Evolutionary conservation across 2,888 invertebrate species (phyloP), one percentile per base, ranked within the genome.

Genomic region (Xestoiulus laeticollis): DNA sequence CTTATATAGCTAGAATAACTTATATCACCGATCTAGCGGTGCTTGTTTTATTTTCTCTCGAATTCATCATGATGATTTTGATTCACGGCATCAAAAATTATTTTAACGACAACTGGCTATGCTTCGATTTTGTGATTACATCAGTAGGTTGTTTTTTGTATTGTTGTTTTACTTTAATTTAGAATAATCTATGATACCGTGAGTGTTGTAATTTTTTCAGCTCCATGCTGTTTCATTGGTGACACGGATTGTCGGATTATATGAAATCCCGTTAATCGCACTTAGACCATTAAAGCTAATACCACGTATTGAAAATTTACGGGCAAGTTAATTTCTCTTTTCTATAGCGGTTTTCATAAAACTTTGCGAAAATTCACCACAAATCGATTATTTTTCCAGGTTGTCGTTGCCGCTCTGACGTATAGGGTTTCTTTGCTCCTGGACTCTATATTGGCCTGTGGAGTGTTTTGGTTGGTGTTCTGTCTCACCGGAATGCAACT

Each of bases 41-140:
- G n/a, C 44, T 86, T 6, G 14, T 86, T n/a, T 26, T 86, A 10
- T 86, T 86, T 86, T 48, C 86, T 22, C n/a, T 43, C 4, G 86
- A 86, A 43, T 32, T 86, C 19, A 22, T 86, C 10, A 30, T 48
- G 26, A n/a, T 12, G 0, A 48, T 86, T 16, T 44, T 44, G 32
- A 26, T 22, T 26, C 19, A 10, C 14, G 86, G 86, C 12, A 26
- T 38, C 26, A 86, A 86, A 26, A 86, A 44, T 10, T 86, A 48
- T 48, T 86, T 86, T 26, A 32, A 19, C 19, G 44, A 48, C 26
- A 48, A 26, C 12, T 86, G 86, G 86, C 19, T 32, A 19, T 10
- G 43, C 32, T 86, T 86, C 26, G 86, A 86, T 48, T 86, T 86
- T 48, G 43, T 86, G 19, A 53, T 86, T 48, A 26, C 86, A 22